These are phyloP conservation scores for Drosophila aldrichi DNA, from an alignment of 2,888 invertebrate species.

Conservation along the genomic window DNA sequence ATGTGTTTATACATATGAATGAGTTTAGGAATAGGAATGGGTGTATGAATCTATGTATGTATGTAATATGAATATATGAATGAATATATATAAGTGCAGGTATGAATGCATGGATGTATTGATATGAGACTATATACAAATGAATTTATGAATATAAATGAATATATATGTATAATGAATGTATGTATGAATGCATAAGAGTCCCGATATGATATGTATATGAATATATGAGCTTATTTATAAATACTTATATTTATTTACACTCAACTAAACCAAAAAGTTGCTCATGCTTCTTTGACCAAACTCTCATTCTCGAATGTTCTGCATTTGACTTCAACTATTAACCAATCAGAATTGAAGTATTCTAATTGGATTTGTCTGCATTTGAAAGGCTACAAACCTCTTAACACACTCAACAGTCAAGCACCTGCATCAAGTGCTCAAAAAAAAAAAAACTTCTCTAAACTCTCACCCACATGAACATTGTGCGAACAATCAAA, in stretches of 20 bases:
- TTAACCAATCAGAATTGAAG: neutral
- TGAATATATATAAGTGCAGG: neutral
- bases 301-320: neutral
- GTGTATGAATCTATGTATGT: neutral
- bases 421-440: slow-evolving; percentile 9
- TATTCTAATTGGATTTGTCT: neutral
- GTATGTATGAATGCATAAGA: neutral
- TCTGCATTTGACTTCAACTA: slow-evolving; percentile 7
- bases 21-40: neutral
- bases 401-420: neutral
- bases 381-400: neutral
- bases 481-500: slow-evolving; percentile 46
- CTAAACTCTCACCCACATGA: slow-evolving; percentile 2
- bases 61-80: neutral
- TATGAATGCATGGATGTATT: neutral
- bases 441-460: slow-evolving; percentile 6
- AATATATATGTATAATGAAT: neutral
- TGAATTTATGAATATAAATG: too few relatives aligned
- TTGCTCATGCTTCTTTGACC: too few relatives aligned
- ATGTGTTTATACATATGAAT: neutral
- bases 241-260: too few relatives aligned
- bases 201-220: neutral
- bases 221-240: neutral
- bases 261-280: neutral
- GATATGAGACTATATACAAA: too few relatives aligned